Evolutionary conservation across 2,888 invertebrate species (phyloP).

Genomic region (Diarsia dahlii): DNA sequence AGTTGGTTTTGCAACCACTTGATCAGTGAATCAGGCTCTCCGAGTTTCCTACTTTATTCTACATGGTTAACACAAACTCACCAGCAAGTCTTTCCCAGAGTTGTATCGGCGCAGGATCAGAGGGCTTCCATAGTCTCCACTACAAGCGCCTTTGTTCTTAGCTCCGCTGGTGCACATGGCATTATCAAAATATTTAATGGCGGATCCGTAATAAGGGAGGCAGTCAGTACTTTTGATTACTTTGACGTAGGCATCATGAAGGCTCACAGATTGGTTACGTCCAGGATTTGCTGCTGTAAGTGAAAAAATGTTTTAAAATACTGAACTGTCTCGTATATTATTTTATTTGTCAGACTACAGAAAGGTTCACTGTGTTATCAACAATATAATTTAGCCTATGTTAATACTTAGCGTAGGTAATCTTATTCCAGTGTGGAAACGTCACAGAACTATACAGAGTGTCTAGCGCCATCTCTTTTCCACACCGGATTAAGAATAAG

Average conservation of each 20-base stretch:
- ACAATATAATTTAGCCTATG: too few species aligned
- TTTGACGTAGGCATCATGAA: slow-evolving; percentile 3
- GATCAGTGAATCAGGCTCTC: not conserved
- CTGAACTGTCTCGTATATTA: not conserved
- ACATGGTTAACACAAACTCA: not conserved
- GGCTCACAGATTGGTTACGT: not conserved
- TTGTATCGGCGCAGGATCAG: slow-evolving; percentile 9
- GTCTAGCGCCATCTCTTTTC: too few species aligned
- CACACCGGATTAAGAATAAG: too few species aligned
- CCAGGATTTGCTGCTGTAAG: not conserved
- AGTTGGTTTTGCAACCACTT: too few species aligned
- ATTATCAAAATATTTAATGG: not conserved
- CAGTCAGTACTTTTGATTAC: not conserved
- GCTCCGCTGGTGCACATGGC: slow-evolving; percentile 7
- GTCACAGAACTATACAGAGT: too few species aligned
- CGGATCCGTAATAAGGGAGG: not conserved
- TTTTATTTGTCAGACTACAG: too few species aligned
- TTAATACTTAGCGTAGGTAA: too few species aligned
- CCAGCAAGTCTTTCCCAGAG: slow-evolving; percentile 5
- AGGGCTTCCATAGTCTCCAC: slow-evolving; percentile 29
- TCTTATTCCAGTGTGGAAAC: too few species aligned
- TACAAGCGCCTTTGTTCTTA: slow-evolving; percentile 5
- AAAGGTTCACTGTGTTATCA: too few species aligned
- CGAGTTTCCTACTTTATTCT: not conserved
- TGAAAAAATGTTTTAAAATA: not conserved